Evolutionary conservation across 2,113 vertebrate species (phyloP).

Genomic region (Rhombomys opimus): DNA sequence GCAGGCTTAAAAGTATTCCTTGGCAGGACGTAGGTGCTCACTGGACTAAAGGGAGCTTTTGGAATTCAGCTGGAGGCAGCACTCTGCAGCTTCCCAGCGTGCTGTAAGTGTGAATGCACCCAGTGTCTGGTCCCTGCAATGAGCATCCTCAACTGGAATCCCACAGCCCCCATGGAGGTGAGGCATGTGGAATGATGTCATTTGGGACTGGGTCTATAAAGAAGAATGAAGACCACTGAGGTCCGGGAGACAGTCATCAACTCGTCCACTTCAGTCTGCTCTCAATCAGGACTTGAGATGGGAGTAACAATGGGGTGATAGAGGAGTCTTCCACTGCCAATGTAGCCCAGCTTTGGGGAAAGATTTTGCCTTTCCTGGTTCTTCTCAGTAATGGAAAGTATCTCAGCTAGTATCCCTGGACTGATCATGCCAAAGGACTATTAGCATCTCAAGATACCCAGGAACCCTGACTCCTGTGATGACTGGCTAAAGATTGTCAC

Average conservation of each 20-base stretch:
- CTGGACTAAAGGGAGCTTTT: neutral
- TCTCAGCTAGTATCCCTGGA: neutral
- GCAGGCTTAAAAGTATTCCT: neutral
- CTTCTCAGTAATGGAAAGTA: neutral
- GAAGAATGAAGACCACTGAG: neutral
- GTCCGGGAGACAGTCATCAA: neutral
- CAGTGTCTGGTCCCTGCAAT: neutral
- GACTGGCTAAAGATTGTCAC: neutral
- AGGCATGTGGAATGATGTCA: neutral
- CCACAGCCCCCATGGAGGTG: neutral
- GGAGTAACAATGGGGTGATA: fast-evolving
- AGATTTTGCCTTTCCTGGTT: too few relatives aligned
- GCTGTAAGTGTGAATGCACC: neutral
- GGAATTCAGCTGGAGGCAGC: neutral
- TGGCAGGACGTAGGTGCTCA: neutral
- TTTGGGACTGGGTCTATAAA: neutral
- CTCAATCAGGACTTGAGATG: neutral
- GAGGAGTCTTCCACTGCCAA: neutral
- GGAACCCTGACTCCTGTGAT: neutral
- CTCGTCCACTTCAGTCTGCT: neutral
- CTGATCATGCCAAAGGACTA: neutral
- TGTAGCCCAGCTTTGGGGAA: neutral
- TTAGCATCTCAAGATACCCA: neutral
- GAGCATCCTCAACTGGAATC: neutral
- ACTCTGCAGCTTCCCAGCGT: neutral